Conservation (phyloP, 92 coral and sea anemone genomes). For the Phenganax marumi region DNA sequence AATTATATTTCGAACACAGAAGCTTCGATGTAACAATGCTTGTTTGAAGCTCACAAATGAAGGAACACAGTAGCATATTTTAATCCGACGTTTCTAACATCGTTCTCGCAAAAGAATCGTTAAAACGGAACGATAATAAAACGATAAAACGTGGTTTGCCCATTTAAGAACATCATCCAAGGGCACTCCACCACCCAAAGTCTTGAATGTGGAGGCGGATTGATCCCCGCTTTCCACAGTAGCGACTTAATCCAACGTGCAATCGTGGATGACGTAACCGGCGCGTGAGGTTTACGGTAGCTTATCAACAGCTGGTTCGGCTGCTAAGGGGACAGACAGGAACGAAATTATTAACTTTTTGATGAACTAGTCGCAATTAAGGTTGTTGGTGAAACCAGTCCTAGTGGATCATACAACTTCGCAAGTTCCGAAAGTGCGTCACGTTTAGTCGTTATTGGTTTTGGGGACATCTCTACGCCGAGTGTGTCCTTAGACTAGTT, state of each 20-base stretch:
- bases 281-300: neutral
- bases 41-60: too few relatives aligned
- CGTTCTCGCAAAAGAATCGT: conserved; percentile 1
- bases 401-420: conserved; percentile 16
- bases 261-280: neutral
- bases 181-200: neutral
- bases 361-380: too few relatives aligned
- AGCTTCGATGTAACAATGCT: too few relatives aligned
- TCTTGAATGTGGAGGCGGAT: conserved; percentile 3
- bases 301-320: conserved; percentile 15
- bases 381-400: conserved; percentile 30
- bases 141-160: neutral
- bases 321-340: neutral
- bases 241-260: conserved; percentile 12
- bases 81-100: too few relatives aligned
- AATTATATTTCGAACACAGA: too few relatives aligned
- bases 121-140: conserved; percentile 3
- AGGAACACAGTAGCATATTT: too few relatives aligned
- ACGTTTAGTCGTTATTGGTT: conserved; percentile 7
- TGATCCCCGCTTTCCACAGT: neutral
- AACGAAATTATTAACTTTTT: too few relatives aligned
- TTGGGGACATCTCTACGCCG: neutral
- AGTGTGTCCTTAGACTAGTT: conserved; percentile 19
- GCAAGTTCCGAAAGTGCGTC: conserved; percentile 29
- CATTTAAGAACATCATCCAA: conserved; percentile 2